Evolutionary conservation across 53 echinoderm and acorn worm species (phyloP).

Genomic region (Paracentrotus lividus): DNA sequence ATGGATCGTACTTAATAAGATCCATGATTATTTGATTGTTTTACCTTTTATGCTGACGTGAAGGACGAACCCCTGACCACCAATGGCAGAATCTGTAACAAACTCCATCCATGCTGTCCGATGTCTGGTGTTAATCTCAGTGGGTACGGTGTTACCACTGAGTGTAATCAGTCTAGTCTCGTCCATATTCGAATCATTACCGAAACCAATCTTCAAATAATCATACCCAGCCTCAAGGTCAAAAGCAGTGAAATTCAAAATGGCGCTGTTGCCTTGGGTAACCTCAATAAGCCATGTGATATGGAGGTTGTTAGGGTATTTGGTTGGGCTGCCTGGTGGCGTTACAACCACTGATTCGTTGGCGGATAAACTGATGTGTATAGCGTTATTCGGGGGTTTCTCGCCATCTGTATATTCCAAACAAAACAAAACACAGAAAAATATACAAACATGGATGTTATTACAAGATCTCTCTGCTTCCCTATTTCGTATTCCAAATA

Average conservation of each 20-base stretch:
- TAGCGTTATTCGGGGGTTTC: neutral
- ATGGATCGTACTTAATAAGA: too few relatives aligned
- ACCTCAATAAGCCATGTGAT: conserved; percentile 34
- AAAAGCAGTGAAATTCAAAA: conserved; percentile 16
- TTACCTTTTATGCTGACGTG: neutral
- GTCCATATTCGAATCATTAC: conserved; percentile 31
- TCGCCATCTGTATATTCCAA: neutral
- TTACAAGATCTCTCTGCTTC: too few relatives aligned
- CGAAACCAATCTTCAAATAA: conserved; percentile 53
- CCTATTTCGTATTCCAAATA: too few relatives aligned
- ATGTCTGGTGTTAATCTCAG: conserved; percentile 51
- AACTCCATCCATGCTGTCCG: conserved; percentile 48
- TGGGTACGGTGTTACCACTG: conserved; percentile 60
- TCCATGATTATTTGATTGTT: neutral
- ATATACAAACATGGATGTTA: neutral
- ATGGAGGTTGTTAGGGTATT: conserved; percentile 50
- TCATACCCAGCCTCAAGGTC: conserved; percentile 58
- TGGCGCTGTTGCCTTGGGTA: conserved; percentile 7
- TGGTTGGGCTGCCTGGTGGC: conserved; percentile 24
- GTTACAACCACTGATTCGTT: neutral
- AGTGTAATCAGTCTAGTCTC: conserved; percentile 46
- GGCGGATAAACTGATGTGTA: neutral
- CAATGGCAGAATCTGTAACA: conserved; percentile 47
- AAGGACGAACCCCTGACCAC: neutral
- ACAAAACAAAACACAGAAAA: neutral